Base-by-base conservation (phyloP, 2,113 vertebrate genomes). In the Gymnobelideus leadbeateri region DNA sequence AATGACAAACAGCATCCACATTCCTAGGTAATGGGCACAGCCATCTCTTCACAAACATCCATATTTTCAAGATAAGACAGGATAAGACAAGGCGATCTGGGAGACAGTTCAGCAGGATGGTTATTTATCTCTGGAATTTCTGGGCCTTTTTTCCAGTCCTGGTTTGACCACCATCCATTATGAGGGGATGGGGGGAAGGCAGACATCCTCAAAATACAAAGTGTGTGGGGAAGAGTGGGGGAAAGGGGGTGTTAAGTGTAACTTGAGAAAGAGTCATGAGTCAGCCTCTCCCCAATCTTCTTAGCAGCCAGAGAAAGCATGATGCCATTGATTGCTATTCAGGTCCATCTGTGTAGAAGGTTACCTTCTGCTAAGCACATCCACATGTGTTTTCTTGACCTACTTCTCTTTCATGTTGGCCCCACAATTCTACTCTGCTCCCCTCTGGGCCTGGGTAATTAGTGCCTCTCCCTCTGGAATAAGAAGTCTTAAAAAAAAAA, bases 1-100 rank as follows among this genome's bases (percentile, higher is more conserved):
- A 97, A 94, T 96, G 97, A 98, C 91, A 96, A 98, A 95, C 95
- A 98, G 97, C 95, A 31, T 10, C 55, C 89, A 96, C 95, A 51
- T 93, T 93, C 94, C 51, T 2, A 92, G 92, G 94, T 96, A 95
- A 97, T 97, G 93, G 97, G 96, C 68, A 90, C 16, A 0, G 77
- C 9, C 0, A 49, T 54, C 94, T 97, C 95, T 96, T 97, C 94
- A 92, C 95, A 95, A 97, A 97, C 95, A 97, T 97, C 95, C 96
- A 84, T 95, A 97, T 21, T 96, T 95, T 96, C 96, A 97, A 93
- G 49, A 92, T 57, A 92, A 95, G 98, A 92, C 68, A 92, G 95
- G 98, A 55, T 26, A 31, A 77, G 37, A 84, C 68, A 84, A 84
- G 68, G n/a, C 0, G 14, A 96, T 92, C 68, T 61, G 90, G 50